Percentiles rank a stretch among this genome's conserved stretches.
Conservation (phyloP, 2,113 vertebrate genomes). For the Odontophorus gujanensis region DNA sequence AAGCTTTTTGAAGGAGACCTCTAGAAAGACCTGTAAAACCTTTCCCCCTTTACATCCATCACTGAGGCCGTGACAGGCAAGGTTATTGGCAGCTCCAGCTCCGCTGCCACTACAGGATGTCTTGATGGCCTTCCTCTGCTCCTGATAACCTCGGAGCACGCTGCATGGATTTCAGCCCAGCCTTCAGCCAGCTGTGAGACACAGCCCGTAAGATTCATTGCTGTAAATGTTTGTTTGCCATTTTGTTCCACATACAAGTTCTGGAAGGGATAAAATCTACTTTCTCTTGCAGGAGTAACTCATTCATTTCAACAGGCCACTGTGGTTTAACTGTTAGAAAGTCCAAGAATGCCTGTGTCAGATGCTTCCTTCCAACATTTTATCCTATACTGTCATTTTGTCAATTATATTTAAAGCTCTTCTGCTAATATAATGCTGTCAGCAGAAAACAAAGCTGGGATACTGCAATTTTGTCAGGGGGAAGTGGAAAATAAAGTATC, state of each 20-base stretch:
- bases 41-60: background rate
- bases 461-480: background rate
- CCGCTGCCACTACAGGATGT: background rate
- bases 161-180: background rate
- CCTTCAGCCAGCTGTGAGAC: background rate
- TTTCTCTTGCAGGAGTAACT: slow-evolving; percentile 23
- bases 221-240: background rate
- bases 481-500: background rate
- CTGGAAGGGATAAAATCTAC: slow-evolving; percentile 8
- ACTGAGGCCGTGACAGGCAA: background rate
- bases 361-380: slow-evolving; percentile 52
- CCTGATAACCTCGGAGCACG: slow-evolving; percentile 18
- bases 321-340: slow-evolving; percentile 53
- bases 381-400: slow-evolving; percentile 63
- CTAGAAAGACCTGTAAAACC: background rate
- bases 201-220: background rate
- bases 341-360: slow-evolving; percentile 49
- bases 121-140: slow-evolving; percentile 25
- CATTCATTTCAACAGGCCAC: slow-evolving; percentile 4
- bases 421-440: slow-evolving; percentile 28
- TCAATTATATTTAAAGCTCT: slow-evolving; percentile 53
- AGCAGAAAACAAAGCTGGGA: slow-evolving; percentile 46
- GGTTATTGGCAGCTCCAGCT: background rate
- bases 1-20: background rate
- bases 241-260: background rate